Conservation (phyloP, 2,888 invertebrate species). For the Exocentrus adspersus region DNA sequence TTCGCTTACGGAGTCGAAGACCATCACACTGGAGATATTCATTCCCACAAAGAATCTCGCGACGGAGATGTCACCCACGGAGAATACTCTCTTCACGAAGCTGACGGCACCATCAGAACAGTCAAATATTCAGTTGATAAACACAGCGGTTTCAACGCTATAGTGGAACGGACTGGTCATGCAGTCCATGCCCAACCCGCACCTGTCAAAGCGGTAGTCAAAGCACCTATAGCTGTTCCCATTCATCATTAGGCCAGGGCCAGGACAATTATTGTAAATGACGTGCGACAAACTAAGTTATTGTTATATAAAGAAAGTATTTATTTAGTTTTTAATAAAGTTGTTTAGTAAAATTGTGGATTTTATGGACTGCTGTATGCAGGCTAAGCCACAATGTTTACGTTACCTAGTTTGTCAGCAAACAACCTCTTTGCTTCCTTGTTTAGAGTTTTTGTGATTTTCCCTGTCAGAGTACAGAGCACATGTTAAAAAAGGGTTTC, state of each 20-base stretch:
- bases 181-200: slow-evolving; percentile 29
- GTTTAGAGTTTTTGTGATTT: too few relatives aligned
- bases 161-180: slow-evolving; percentile 64
- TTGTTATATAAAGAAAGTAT: slow-evolving; percentile 1
- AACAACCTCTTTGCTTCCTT: too few relatives aligned
- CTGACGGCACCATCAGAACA: slow-evolving; percentile 68
- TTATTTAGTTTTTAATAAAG: slow-evolving; percentile 21
- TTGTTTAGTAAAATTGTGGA: too few relatives aligned
- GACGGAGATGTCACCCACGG: slow-evolving; percentile 68
- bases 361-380: too few relatives aligned
- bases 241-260: slow-evolving; percentile 2
- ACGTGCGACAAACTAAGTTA: neutral
- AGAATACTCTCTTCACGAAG: slow-evolving; percentile 68
- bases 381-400: too few relatives aligned
- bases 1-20: slow-evolving; percentile 69
- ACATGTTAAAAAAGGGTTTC: too few relatives aligned
- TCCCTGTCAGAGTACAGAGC: too few relatives aligned
- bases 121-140: slow-evolving; percentile 70
- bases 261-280: too few relatives aligned
- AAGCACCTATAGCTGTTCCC: neutral
- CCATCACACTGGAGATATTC: slow-evolving; percentile 68
- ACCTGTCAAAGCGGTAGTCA: neutral
- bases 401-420: too few relatives aligned
- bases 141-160: slow-evolving; percentile 65
- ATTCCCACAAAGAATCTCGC: slow-evolving; percentile 67